These are phyloP conservation scores for Cololabis saira DNA, from an alignment of 2,113 vertebrate genomes.

Conservation along the genomic window DNA sequence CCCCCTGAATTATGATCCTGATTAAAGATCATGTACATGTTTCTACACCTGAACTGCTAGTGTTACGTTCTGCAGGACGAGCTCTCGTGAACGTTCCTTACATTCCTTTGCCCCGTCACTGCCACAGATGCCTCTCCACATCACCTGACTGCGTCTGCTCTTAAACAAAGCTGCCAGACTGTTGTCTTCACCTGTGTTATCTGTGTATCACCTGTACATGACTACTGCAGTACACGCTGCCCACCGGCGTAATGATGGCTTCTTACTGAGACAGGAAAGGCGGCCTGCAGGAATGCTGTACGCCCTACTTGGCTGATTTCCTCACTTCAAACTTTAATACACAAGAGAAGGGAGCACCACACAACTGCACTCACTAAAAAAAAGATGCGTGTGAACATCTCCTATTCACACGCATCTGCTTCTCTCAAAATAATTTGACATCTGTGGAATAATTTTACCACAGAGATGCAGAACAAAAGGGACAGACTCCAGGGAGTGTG, in stretches of 20 bases:
- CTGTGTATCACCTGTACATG: slow-evolving; percentile 3
- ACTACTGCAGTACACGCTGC: slow-evolving; percentile 6
- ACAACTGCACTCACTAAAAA: too few species aligned
- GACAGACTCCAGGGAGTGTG: too few species aligned
- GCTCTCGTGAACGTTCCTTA: slow-evolving; percentile 27
- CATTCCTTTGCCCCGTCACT: slow-evolving; percentile 21
- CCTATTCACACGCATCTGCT: too few species aligned
- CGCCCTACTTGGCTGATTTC: not conserved
- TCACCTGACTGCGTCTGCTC: slow-evolving; percentile 46
- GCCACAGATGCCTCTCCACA: slow-evolving; percentile 23
- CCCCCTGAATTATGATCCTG: too few species aligned
- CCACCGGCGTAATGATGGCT: not conserved
- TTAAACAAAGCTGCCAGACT: slow-evolving; percentile 16
- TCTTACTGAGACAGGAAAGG: not conserved
- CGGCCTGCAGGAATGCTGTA: not conserved
- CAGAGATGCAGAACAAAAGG: too few species aligned
- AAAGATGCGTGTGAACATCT: too few species aligned
- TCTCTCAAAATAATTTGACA: too few species aligned
- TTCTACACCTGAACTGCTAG: too few species aligned
- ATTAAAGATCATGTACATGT: too few species aligned
- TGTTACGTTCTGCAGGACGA: slow-evolving; percentile 2
- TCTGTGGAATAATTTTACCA: too few species aligned
- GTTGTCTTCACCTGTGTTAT: slow-evolving; percentile 5
- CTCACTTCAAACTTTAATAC: slow-evolving; percentile 15
- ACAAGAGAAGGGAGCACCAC: not conserved